A percentile compares a stretch with the other conserved stretches of the same genome.
Conservation (phyloP, 2,113 vertebrate genomes). For the Numenius arquata region DNA sequence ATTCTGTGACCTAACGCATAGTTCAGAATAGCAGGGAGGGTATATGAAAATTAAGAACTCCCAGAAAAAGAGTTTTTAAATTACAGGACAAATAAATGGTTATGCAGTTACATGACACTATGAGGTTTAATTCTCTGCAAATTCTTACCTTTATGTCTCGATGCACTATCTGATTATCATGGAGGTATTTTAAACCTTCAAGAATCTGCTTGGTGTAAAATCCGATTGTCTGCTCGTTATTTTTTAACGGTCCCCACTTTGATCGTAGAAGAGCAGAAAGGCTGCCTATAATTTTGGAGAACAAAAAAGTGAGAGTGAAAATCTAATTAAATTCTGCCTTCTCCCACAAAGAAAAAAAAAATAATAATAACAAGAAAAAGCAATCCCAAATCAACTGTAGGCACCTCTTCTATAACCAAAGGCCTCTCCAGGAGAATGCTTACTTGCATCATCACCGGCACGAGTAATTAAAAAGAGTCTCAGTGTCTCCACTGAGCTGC, state of each 20-base stretch:
- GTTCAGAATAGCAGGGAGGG: not conserved
- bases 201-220: constrained; percentile 99
- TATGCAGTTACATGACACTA: not conserved
- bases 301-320: not conserved
- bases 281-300: constrained; percentile 81
- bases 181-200: constrained; percentile 97
- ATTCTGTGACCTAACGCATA: not conserved
- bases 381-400: not conserved
- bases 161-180: constrained; percentile 98
- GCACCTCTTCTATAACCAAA: not conserved
- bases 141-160: constrained; percentile 93
- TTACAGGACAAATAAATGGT: not conserved
- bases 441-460: not conserved
- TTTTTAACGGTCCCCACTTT: constrained; percentile 97
- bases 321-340: not conserved
- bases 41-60: not conserved
- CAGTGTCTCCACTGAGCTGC: not conserved
- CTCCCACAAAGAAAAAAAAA: not conserved
- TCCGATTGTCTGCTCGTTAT: constrained; percentile 96
- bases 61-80: not conserved
- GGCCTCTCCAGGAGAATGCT: not conserved
- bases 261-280: constrained; percentile 96
- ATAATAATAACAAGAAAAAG: not conserved
- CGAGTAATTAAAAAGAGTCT: not conserved
- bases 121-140: not conserved